A percentile compares a stretch with the other conserved stretches of the same genome.
phyloP scores from a whole-genome alignment of 2,113 vertebrate species.

The Ictalurus punctatus region DNA sequence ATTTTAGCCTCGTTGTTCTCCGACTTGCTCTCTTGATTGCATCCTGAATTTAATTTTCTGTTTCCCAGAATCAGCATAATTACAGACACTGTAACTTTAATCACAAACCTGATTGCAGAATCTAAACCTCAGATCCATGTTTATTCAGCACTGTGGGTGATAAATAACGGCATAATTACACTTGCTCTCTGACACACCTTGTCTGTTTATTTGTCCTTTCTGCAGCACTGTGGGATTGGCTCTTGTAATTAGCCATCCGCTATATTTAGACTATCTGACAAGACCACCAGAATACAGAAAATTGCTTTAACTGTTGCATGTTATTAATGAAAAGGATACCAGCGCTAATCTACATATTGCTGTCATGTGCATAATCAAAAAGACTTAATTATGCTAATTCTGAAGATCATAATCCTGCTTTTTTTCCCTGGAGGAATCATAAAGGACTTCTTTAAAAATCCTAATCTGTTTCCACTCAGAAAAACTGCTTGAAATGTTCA shows the following conservation, averaged over 20 bases:
- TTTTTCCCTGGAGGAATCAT: conserved; percentile 21
- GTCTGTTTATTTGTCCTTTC: conserved; percentile 44
- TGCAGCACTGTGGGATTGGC: conserved; percentile 5
- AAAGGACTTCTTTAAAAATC: neutral
- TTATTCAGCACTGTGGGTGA: conserved; percentile 52
- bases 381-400: conserved; percentile 52
- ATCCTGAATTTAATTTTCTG: neutral
- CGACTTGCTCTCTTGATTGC: conserved; percentile 34
- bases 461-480: conserved; percentile 35
- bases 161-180: conserved; percentile 54
- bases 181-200: conserved; percentile 40
- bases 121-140: conserved; percentile 51
- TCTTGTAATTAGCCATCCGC: conserved; percentile 11
- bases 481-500: conserved; percentile 31
- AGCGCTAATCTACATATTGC: conserved; percentile 49
- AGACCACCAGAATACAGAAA: conserved; percentile 40
- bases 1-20: conserved; percentile 19
- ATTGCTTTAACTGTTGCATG: conserved; percentile 37
- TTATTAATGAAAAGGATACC: conserved; percentile 52
- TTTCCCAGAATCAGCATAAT: conserved; percentile 49
- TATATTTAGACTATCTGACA: conserved; percentile 37
- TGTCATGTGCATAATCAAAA: conserved; percentile 48
- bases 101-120: conserved; percentile 57
- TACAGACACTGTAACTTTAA: conserved; percentile 51
- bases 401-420: conserved; percentile 43